Conservation (phyloP, 2,113 vertebrate genomes). For the Brachirus orientalis region DNA sequence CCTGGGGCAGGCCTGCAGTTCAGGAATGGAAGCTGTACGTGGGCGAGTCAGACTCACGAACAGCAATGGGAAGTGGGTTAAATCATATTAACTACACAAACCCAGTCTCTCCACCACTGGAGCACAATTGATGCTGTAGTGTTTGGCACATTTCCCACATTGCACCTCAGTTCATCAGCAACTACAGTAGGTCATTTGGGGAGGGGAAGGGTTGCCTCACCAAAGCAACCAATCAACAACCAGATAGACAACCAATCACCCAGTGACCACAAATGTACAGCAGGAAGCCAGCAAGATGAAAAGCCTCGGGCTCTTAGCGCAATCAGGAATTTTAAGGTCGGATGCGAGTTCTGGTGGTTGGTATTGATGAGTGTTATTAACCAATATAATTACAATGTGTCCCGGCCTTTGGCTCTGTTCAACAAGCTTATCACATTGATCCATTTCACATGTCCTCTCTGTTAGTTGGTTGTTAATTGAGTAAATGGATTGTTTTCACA, state of each 20-base stretch:
- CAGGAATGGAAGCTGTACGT: background rate
- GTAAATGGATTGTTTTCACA: too few relatives aligned
- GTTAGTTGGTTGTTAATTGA: too few relatives aligned
- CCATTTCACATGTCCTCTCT: background rate
- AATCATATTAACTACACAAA: conserved; percentile 22
- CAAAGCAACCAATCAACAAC: conserved; percentile 37
- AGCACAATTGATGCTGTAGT: conserved; percentile 10
- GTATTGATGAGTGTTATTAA: conserved; percentile 52
- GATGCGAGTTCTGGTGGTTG: conserved; percentile 52
- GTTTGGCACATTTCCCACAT: conserved; percentile 63
- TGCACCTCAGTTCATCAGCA: conserved; percentile 46
- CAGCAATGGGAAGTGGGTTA: conserved; percentile 40
- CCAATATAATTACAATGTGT: conserved; percentile 32
- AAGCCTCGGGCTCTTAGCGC: conserved; percentile 9
- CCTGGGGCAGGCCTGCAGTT: conserved; percentile 47
- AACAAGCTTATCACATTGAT: conserved; percentile 36
- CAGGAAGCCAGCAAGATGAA: conserved; percentile 55
- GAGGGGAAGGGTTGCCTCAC: background rate
- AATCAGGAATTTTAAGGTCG: conserved; percentile 7
- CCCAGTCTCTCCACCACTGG: conserved; percentile 24
- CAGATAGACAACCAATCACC: conserved; percentile 26
- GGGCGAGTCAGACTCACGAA: background rate
- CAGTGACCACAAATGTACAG: conserved; percentile 16
- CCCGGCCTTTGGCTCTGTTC: conserved; percentile 28
- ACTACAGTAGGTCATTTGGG: conserved; percentile 36